Evolutionary conservation across 2,113 vertebrate genomes (phyloP).

Genomic region (Apteryx owenii): DNA sequence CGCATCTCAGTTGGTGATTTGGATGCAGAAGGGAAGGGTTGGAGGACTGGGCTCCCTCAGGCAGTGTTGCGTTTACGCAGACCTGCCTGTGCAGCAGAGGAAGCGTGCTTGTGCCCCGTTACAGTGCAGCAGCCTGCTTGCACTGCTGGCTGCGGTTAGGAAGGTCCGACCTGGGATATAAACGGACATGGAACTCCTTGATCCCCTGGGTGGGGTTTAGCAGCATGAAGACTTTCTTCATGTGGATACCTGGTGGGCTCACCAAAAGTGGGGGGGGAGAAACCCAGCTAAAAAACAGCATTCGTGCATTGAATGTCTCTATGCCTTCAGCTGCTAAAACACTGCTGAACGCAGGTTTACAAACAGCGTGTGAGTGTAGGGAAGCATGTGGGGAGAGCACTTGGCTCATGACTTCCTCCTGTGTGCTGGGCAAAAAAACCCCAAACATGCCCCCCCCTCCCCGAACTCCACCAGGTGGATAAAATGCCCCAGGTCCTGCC

Average conservation of each 20-base stretch:
- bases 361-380: background rate
- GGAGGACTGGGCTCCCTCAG: background rate
- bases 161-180: fast-evolving
- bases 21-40: too few relatives aligned
- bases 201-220: background rate
- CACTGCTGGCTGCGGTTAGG: fast-evolving
- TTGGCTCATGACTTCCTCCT: fast-evolving
- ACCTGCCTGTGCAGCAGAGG: background rate
- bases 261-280: background rate
- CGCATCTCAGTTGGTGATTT: background rate
- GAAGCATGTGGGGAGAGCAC: fast-evolving
- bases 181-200: background rate
- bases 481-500: background rate
- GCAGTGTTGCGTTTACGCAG: background rate
- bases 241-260: background rate
- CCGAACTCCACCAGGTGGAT: fast-evolving
- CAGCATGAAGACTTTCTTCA: background rate
- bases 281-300: background rate
- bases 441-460: too few relatives aligned
- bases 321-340: background rate
- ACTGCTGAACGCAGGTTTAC: background rate
- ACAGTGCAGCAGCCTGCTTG: background rate
- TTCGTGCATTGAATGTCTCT: background rate
- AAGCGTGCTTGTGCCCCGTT: background rate
- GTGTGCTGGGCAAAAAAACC: fast-evolving